Base-by-base conservation (phyloP, 2,888 invertebrate species). In the Sthenelais limicola region DNA sequence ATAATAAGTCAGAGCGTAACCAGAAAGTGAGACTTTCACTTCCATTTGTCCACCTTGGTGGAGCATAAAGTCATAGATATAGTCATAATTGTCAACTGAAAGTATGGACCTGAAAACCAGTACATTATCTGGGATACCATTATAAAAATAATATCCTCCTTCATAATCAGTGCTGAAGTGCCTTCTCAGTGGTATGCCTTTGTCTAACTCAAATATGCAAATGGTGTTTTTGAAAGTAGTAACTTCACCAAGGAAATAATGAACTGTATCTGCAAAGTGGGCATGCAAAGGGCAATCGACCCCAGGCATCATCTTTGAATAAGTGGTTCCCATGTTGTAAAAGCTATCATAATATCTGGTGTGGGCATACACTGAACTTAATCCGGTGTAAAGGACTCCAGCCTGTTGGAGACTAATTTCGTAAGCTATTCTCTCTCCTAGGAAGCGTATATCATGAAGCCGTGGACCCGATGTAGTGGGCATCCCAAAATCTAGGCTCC, bases 51-150 rank as follows among this genome's bases (percentile, higher is more conserved):
- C 85, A 73, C 83, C 83, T 15, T 81, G 76, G 75, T 84, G 82
- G 76, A 85, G 84, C 26, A 82, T 79, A 47, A 82, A 84, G 74
- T 85, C 85, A 67, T 85, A 80, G 18, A 85, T 79, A 71, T 82
- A 85, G 76, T 85, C 84, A 70, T 79, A 80, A 72, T 82, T 83
- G 80, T 82, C 80, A 12, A 84, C 76, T 68, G 75, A 81, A n/a
- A 80, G 76, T 43, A 84, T 82, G 49, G 80, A 75, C 28, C 85
- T 67, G 4, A 85, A 80, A 15, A 84, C 80, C 7, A 86, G 74
- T 21, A 78, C 77, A 68, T 82, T 78, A 62, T 80, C 82, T 0
- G 80, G 79, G 21, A 81, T 71, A 0, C 83, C 84, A 0, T 81
- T 81, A 43, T 81, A 82, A 43, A 69, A 75, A 5, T 38, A 71